Base-by-base conservation (phyloP, 2,797 vertebrate genomes). In the Todus mexicanus region DNA sequence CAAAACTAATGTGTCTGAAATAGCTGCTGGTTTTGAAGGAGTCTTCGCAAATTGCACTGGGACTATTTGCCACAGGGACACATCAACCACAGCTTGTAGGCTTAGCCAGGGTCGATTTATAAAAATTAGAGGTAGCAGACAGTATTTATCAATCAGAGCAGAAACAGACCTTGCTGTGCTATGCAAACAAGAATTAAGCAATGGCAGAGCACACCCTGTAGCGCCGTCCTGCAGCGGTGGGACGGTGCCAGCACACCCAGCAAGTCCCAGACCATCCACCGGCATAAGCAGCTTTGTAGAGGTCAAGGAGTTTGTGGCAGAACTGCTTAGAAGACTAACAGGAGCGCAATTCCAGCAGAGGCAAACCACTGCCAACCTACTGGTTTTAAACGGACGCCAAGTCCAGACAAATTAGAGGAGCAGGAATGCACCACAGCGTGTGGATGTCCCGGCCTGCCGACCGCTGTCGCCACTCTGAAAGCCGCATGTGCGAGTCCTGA, bases 141-240 rank as follows among this genome's bases (percentile, higher is more conserved):
- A 16, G 37, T 31, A 51, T 87, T 88, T 51, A 79, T 22, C 86
- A 76, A 20, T 29, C 57, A 56, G 56, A 84, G 53, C 68, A 82
- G 60, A 84, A 83, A 70, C 0, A 7, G 33, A 66, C 35, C 45
- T 33, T 72, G 35, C 51, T 51, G 43, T 88, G 73, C 59, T 61
- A 15, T 9, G 53, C 23, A 85, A 61, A 3, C 60, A 76, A 56
- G 84, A 89, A 76, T 23, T 60, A 63, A 43, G 42, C 65, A n/a
- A 61, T 27, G 12, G 31, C 47, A 63, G 42, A 69, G 10, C 20
- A 35, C 4, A 45, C 4, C 22, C 50, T 45, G 10, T 8, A 85
- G 26, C 2, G 33, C 18, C 0, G 0, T 8, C 26, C 1, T 19
- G 19, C 27, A 3, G 15, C 2, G 5, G 47, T 9, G 40, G 51